Evolutionary conservation across 2,888 invertebrate genomes (phyloP), one percentile per base, ranked within the genome.

Genomic region (Heliothis peltigera): DNA sequence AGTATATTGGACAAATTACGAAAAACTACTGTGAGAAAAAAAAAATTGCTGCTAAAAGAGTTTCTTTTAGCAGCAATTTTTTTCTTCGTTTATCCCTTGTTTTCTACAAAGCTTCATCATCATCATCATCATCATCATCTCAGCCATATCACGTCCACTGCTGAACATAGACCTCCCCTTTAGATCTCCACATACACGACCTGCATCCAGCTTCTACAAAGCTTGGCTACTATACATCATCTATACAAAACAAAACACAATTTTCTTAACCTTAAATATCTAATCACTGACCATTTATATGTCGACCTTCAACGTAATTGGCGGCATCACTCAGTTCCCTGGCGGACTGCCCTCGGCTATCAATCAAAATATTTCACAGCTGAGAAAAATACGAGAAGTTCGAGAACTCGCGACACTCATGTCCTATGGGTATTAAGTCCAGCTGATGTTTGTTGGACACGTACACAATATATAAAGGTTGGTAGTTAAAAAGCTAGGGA

Each of bases 321-420:
- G 47, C 47, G 51, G 21, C 47, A 39, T 15, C 57, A 19, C 55
- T 61, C 62, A 60, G 47, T 28, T 25, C 10, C 32, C 32, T 12
- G 12, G 12, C 32, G 10, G 32, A 32, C 32, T 12, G 17, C 18
- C 65, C 64, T 56, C 56, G 43, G 42, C 15, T 47, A 75, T 75
- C 65, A 67, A 75, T 78, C 76, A 73, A 64, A 67, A 10, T 28
- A 62, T 21, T 39, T 55, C 25, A 21, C 21, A 44, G 17, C 55
- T 56, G 42, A 44, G 63, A 64, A 51, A 64, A 63, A 69, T 60
- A 58, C 32, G 2, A 32, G 0, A 10, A 32, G 60, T 43, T 55
- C 32, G 59, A 44, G 46, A 64, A 51, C 35, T 5, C 48, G 7
- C 35, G 25, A 22, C 43, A 25, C 15, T 10, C 5, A 48, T 70